A percentile compares a stretch with the other conserved stretches of the same genome.
Conservation (phyloP, 53 echinoderm and acorn worm genomes). For the Paracentrotus lividus region DNA sequence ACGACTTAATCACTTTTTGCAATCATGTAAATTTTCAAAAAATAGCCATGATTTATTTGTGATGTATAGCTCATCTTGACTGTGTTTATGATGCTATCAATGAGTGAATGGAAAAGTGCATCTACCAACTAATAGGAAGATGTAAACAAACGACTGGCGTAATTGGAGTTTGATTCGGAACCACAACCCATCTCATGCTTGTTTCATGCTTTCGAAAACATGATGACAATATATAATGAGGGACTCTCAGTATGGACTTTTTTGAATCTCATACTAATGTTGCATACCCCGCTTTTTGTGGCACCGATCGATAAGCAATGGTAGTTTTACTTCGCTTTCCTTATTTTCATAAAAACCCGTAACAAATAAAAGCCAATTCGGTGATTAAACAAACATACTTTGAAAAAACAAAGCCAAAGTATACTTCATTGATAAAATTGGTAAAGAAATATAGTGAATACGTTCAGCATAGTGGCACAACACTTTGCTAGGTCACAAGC, state of each 20-base stretch:
- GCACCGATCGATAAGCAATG: background rate
- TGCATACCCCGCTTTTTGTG: background rate
- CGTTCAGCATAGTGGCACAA: background rate
- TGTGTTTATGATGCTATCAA: background rate
- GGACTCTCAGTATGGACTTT: background rate
- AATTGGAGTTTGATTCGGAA: background rate
- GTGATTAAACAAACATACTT: background rate
- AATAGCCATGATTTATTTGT: too few relatives aligned
- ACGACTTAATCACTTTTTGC: too few relatives aligned
- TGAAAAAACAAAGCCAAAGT: background rate
- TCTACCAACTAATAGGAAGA: background rate
- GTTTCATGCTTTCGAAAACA: background rate
- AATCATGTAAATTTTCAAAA: too few relatives aligned
- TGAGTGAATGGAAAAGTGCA: background rate
- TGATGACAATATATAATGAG: background rate
- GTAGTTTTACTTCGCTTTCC: background rate
- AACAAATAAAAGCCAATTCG: background rate
- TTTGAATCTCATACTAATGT: constrained; percentile 18
- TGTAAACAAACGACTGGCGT: background rate
- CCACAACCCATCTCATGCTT: background rate
- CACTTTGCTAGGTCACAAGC: too few relatives aligned
- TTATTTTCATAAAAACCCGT: background rate
- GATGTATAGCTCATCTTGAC: too few relatives aligned
- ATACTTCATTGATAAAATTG: background rate
- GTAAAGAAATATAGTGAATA: background rate